These are phyloP conservation scores for Hyperoplus immaculatus DNA, from an alignment of 2,797 vertebrate species.

Conservation along the genomic window DNA sequence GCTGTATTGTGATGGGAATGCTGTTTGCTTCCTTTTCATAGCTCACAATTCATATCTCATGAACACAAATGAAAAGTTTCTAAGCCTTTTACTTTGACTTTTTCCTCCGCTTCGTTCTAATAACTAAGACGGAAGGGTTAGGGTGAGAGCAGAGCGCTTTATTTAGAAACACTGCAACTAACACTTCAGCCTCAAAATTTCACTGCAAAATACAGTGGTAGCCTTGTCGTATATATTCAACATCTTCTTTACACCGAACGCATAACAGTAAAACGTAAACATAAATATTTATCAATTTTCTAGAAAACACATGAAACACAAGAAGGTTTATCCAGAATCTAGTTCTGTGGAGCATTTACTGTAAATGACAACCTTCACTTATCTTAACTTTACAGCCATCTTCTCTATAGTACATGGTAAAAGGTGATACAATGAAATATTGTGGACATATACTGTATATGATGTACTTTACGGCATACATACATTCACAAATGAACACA, in stretches of 20 bases:
- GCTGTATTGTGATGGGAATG: constrained; percentile 59
- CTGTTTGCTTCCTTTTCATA: constrained; percentile 62
- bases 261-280: not conserved
- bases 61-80: constrained; percentile 81
- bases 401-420: constrained; percentile 64
- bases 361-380: constrained; percentile 12
- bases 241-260: not conserved
- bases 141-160: constrained; percentile 34
- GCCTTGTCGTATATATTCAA: not conserved
- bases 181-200: not conserved
- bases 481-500: constrained; percentile 18
- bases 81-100: constrained; percentile 46
- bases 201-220: constrained; percentile 1
- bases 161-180: constrained; percentile 1
- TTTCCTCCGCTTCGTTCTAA: constrained; percentile 55
- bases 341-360: not conserved
- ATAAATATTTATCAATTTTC: no score
- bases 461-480: constrained; percentile 16
- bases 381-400: constrained; percentile 53
- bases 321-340: not conserved
- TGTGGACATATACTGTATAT: not conserved
- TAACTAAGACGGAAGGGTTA: constrained; percentile 51
- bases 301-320: constrained; percentile 1
- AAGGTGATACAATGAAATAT: constrained; percentile 28
- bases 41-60: constrained; percentile 69